These are phyloP conservation scores for Oncopodura yosiiana DNA, from an alignment of 1,140 invertebrate species.

Conservation along the genomic window DNA sequence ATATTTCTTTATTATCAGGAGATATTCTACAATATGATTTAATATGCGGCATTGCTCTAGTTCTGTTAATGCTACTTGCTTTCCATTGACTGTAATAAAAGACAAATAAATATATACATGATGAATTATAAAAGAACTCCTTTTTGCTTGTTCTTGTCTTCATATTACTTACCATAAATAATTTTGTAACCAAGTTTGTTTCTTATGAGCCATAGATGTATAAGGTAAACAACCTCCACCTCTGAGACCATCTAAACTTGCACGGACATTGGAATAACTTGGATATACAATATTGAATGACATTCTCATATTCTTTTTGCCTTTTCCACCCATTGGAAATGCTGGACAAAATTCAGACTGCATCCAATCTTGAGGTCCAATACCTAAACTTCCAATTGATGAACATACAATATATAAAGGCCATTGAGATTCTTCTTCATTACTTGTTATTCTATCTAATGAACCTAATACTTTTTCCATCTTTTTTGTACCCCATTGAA, in stretches of 20 bases:
- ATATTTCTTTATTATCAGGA: not conserved
- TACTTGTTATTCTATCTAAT: not conserved
- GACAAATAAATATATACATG: too few relatives aligned
- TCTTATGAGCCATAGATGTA: conserved; percentile 60
- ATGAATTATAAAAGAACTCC: too few relatives aligned
- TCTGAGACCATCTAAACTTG: conserved; percentile 28
- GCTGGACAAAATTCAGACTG: conserved; percentile 53
- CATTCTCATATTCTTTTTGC: too few relatives aligned
- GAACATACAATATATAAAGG: conserved; percentile 73
- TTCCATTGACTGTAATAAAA: too few relatives aligned
- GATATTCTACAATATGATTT: not conserved
- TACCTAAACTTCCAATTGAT: conserved; percentile 76
- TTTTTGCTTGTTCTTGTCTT: too few relatives aligned
- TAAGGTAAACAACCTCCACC: conserved; percentile 73
- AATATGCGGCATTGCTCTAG: conserved; percentile 13
- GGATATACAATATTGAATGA: conserved; percentile 1
- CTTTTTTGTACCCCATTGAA: conserved; percentile 30
- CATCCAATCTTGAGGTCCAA: conserved; percentile 59
- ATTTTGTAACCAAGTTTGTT: conserved; percentile 70
- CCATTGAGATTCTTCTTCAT: conserved; percentile 46
- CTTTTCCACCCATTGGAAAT: too few relatives aligned
- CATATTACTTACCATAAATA: conserved; percentile 61
- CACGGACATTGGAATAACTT: conserved; percentile 11
- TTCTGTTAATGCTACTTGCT: too few relatives aligned
- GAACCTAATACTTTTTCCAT: conserved; percentile 20